Conservation (phyloP, 2,113 vertebrate species). For the Cryptotis parvus region DNA sequence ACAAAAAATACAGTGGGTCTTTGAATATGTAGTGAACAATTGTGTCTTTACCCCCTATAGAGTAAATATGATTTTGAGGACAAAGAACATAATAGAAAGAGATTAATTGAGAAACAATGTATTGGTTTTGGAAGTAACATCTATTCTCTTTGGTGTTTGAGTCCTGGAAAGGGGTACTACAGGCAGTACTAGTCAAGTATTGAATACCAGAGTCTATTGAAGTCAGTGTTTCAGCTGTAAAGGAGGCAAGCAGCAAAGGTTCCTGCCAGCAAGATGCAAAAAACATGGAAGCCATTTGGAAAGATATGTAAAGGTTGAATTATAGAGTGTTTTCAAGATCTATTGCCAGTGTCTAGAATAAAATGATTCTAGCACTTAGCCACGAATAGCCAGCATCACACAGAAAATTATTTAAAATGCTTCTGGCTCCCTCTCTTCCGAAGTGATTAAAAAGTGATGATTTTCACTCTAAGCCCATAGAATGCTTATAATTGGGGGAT, state of each 20-base stretch:
- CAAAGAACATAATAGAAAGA: conserved; percentile 42
- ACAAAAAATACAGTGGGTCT: conserved; percentile 36
- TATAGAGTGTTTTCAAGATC: neutral
- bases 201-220: neutral
- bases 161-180: neutral
- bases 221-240: conserved; percentile 25
- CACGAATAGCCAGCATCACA: neutral
- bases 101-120: neutral
- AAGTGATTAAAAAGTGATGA: neutral
- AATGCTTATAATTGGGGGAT: conserved; percentile 1
- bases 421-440: neutral
- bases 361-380: conserved; percentile 3
- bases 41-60: neutral
- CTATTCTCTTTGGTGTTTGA: neutral
- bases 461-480: conserved; percentile 21
- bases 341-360: neutral
- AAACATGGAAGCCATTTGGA: neutral
- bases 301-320: neutral
- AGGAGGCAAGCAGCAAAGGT: neutral
- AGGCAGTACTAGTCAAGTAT: neutral
- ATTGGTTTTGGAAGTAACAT: conserved; percentile 3
- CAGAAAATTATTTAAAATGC: neutral
- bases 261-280: neutral
- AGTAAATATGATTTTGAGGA: neutral
- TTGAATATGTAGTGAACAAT: conserved; percentile 11